phyloP scores from a whole-genome alignment of 1,140 invertebrate genomes.

The Thereuonema tuberculata region DNA sequence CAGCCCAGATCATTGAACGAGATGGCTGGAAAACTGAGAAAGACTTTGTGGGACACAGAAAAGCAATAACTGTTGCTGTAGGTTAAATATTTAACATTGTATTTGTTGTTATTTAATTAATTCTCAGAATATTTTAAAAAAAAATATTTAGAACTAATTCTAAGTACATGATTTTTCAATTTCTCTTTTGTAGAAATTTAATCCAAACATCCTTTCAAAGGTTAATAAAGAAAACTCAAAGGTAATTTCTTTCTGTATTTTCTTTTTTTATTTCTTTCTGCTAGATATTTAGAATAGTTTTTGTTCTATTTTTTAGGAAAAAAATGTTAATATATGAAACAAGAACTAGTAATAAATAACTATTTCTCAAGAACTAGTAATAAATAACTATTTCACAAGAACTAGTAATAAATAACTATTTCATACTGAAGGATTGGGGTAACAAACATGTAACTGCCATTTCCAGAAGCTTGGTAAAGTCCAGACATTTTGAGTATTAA shows the following conservation, averaged over 20 bases:
- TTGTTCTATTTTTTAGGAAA: too few species aligned
- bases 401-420: too few species aligned
- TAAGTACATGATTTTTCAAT: not conserved
- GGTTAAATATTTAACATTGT: conserved; percentile 17
- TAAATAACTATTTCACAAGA: too few species aligned
- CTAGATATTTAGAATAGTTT: too few species aligned
- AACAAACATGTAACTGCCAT: too few species aligned
- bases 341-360: too few species aligned
- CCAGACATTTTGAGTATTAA: too few species aligned
- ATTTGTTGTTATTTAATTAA: conserved; percentile 13
- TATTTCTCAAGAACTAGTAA: too few species aligned
- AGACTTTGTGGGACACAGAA: conserved; percentile 94
- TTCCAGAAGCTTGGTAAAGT: too few species aligned
- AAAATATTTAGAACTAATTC: conserved; percentile 25
- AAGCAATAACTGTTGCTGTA: conserved; percentile 89
- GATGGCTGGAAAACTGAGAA: conserved; percentile 83
- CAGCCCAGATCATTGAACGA: conserved; percentile 80
- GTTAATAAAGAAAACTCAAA: conserved; percentile 33
- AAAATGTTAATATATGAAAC: too few species aligned
- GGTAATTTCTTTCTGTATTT: conserved; percentile 28
- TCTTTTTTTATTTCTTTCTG: not conserved
- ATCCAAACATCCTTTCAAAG: conserved; percentile 51
- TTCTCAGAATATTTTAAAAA: conserved; percentile 18
- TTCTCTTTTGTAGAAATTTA: conserved; percentile 48
- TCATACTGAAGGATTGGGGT: too few species aligned